These are phyloP conservation scores for Philonicus albiceps DNA, from an alignment of 2,888 invertebrate species.

Conservation along the genomic window DNA sequence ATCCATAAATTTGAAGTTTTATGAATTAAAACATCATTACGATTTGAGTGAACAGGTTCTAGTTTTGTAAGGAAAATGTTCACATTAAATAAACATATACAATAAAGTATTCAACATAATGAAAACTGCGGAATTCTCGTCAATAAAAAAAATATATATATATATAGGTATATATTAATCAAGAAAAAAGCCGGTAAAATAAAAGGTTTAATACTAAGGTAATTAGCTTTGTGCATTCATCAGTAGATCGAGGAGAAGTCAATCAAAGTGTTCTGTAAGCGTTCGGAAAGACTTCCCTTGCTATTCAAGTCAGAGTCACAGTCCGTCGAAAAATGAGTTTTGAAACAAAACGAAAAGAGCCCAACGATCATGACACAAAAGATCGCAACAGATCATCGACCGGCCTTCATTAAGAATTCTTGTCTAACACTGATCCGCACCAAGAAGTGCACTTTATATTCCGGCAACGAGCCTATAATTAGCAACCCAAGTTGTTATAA, in stretches of 20 bases:
- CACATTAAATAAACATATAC: background rate
- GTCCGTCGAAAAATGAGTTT: background rate
- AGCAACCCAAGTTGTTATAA: conserved; percentile 1
- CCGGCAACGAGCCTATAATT: conserved; percentile 21
- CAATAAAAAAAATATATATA: no score
- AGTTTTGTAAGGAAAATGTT: no score
- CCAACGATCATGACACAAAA: conserved; percentile 1
- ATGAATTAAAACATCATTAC: background rate
- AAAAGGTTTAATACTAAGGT: background rate
- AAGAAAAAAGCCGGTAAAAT: background rate
- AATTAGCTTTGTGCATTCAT: background rate
- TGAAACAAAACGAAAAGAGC: background rate
- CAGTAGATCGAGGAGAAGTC: background rate
- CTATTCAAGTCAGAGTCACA: conserved; percentile 2
- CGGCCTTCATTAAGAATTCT: conserved; percentile 23
- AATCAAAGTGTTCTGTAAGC: background rate
- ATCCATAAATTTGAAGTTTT: background rate
- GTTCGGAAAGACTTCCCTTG: background rate
- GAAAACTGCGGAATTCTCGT: no score
- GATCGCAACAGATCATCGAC: background rate
- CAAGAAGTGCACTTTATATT: conserved; percentile 2
- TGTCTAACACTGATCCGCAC: conserved; percentile 1
- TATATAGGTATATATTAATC: background rate
- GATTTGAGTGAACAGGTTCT: background rate
- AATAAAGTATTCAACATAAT: background rate